Percentiles rank a stretch among this genome's conserved stretches.
Evolutionary conservation across 2,888 invertebrate genomes (phyloP).

Genomic region (Scaptodrosophila latifasciaeformis): DNA sequence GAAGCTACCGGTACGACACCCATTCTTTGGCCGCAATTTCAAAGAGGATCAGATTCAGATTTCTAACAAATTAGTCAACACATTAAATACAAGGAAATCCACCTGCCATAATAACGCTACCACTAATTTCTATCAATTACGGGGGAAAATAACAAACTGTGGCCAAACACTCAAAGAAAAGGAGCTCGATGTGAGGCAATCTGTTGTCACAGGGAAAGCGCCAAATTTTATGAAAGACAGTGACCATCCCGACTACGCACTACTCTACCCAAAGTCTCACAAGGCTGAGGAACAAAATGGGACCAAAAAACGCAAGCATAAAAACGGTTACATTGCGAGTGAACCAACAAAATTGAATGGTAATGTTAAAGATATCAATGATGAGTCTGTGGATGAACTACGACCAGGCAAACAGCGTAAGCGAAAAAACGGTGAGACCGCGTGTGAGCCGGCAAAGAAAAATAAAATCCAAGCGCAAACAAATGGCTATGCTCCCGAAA

Average conservation of each 20-base stretch:
- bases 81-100: constrained; percentile 9
- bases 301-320: background rate
- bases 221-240: constrained; percentile 34
- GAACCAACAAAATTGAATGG: background rate
- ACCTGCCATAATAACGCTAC: background rate
- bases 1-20: constrained; percentile 20
- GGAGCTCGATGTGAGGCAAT: constrained; percentile 44
- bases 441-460: too few species aligned
- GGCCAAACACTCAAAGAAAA: constrained; percentile 48
- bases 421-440: too few species aligned
- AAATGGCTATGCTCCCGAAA: too few species aligned
- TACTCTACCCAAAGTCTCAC: too few species aligned
- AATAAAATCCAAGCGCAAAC: too few species aligned
- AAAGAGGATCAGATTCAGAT: constrained; percentile 22
- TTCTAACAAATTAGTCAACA: background rate
- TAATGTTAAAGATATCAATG: background rate
- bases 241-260: background rate
- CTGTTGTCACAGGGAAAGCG: constrained; percentile 45
- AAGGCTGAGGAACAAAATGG: background rate
- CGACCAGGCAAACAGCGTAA: too few species aligned
- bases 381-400: background rate
- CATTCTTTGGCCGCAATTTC: constrained; percentile 21
- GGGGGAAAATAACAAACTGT: constrained; percentile 23
- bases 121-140: constrained; percentile 43
- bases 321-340: background rate